Evolutionary conservation across 2,113 vertebrate genomes (phyloP), one percentile per base, ranked within the genome.

Genomic region (Philantomba maxwellii): DNA sequence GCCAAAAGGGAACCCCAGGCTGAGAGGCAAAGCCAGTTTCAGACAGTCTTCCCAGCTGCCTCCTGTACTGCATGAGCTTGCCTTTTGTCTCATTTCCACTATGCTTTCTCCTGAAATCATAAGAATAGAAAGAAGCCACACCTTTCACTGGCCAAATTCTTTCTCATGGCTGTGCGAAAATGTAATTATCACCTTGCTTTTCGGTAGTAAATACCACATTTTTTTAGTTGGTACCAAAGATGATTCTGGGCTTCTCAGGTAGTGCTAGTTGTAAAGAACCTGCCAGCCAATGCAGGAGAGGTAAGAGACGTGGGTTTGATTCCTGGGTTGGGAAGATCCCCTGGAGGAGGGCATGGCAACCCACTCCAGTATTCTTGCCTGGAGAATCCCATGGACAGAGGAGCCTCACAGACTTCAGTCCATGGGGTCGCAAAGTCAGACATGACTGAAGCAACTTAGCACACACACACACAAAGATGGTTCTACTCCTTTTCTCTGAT

Each of bases 221-320:
- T 82, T 95, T 90, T 92, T 43, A 51, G 49, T 57, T 91, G 51
- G 55, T 89, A 62, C 55, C 57, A 97, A 95, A 80, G 39, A 90
- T 86, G 45, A 57, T 82, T 77, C 84, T 73, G 10, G 66, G 36
- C 66, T 73, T 73, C 66, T 39, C 19, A 39, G 36, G 36, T 39
- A 25, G 21, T 39, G 36, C 10, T 73, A 25, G 66, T 73, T 39
- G 36, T 73, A 73, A 73, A 73, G 66, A 39, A 39, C 66, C 36
- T 39, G 66, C 36, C 66, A 73, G 10, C 36, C 66, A 73, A 2
- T 73, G 66, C n/a, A 39, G 19, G 21, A 73, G 66, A 73, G 19
- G n/a, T 70, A 23, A 73, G 66, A 39, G n/a, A 73, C 1, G 2
- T 39, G 66, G 66, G 36, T 39, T 39, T 10, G 5, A 39, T 73